Percentiles rank a stretch among this genome's conserved stretches.
Evolutionary conservation across 2,888 invertebrate genomes (phyloP).

Genomic region (Deilephila porcellus): DNA sequence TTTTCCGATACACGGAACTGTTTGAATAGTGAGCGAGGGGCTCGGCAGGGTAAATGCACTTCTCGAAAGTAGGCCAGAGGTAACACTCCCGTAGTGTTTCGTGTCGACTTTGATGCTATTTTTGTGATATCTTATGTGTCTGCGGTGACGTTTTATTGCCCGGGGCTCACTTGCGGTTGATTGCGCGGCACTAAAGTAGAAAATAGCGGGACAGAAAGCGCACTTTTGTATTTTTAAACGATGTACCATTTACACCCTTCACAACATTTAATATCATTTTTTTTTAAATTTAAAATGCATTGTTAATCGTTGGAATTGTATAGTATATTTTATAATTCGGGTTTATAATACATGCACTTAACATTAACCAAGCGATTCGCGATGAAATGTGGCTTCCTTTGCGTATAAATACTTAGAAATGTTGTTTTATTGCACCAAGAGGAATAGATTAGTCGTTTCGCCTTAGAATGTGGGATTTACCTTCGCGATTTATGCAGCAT

Average conservation of each 20-base stretch:
- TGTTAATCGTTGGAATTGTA: neutral
- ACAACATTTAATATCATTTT: neutral
- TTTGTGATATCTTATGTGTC: conserved; percentile 70
- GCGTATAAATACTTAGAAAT: conserved; percentile 38
- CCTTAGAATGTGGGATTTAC: conserved; percentile 64
- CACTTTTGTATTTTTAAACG: conserved; percentile 35
- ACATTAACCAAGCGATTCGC: neutral
- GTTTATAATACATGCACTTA: neutral
- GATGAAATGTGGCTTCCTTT: neutral
- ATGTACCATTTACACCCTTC: conserved; percentile 1
- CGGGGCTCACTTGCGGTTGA: conserved; percentile 60
- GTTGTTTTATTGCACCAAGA: conserved; percentile 57
- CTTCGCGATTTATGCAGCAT: conserved; percentile 69
- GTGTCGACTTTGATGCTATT: conserved; percentile 75
- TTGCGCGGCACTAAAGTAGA: conserved; percentile 47
- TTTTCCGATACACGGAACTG: conserved; percentile 21
- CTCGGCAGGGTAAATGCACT: conserved; percentile 55
- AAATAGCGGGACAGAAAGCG: conserved; percentile 30
- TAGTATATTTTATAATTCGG: neutral
- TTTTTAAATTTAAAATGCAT: no score
- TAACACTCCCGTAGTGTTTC: conserved; percentile 60
- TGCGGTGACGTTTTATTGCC: conserved; percentile 70
- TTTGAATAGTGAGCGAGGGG: conserved; percentile 54
- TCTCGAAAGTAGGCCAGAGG: conserved; percentile 72
- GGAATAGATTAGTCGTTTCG: conserved; percentile 61